A percentile compares a stretch with the other conserved stretches of the same genome.
phyloP scores from a whole-genome alignment of 2,113 vertebrate genomes.

The Dromiciops gliroides region DNA sequence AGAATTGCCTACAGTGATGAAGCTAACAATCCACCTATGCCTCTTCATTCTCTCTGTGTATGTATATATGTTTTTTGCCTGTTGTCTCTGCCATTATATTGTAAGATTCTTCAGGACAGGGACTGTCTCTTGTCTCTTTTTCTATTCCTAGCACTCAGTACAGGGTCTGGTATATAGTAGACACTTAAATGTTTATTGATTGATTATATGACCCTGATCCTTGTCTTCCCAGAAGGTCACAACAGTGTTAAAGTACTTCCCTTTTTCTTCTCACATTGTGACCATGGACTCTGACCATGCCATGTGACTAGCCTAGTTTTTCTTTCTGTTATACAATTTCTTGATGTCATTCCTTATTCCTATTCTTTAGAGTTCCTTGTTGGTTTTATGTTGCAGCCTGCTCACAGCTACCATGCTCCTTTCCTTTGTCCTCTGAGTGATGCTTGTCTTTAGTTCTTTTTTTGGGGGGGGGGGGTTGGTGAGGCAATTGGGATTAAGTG shows the following conservation, averaged over 20 bases:
- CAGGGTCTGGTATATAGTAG: not conserved
- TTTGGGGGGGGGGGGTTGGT: no score
- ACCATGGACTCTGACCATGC: not conserved
- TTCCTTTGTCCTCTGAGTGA: not conserved
- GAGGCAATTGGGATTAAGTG: no score
- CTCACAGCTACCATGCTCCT: not conserved
- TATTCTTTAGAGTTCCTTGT: not conserved
- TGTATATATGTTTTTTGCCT: not conserved
- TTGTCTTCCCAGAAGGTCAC: not conserved
- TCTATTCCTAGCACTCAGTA: not conserved
- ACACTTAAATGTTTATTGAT: not conserved
- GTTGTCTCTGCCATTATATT: not conserved
- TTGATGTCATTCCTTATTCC: not conserved
- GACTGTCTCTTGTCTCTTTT: not conserved
- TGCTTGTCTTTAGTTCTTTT: not conserved
- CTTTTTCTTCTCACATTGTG: not conserved
- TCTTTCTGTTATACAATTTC: not conserved
- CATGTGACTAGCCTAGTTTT: not conserved
- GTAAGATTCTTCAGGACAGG: not conserved
- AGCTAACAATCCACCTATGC: not conserved
- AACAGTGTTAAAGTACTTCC: not conserved
- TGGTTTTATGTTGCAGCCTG: not conserved
- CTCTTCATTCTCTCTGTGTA: not conserved
- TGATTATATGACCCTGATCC: not conserved
- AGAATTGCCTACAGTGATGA: not conserved